Percentiles rank a stretch among this genome's conserved stretches.
These are phyloP conservation scores for Lycodopsis pacificus DNA, from an alignment of 2,797 vertebrate genomes.

Conservation along the genomic window DNA sequence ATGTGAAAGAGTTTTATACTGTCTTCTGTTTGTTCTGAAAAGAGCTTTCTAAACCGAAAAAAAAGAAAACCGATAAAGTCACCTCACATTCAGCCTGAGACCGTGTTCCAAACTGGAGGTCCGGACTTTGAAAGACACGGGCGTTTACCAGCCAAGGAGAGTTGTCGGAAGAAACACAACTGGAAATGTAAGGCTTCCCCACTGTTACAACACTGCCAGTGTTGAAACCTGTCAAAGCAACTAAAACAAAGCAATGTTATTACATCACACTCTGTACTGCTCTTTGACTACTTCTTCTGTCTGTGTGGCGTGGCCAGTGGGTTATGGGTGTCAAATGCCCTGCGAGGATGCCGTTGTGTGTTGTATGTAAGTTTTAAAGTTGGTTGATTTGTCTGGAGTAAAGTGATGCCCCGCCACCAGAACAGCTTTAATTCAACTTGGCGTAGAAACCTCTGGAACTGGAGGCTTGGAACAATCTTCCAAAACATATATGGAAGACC, in stretches of 20 bases:
- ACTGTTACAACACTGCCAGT: background rate
- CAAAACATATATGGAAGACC: background rate
- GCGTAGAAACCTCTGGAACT: background rate
- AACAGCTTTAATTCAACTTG: background rate
- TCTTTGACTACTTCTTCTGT: background rate
- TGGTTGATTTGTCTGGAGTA: background rate
- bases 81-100: background rate
- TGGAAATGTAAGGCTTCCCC: background rate
- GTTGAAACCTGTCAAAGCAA: background rate
- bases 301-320: background rate
- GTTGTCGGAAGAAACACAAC: background rate
- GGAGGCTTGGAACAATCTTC: background rate
- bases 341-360: background rate
- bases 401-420: no score
- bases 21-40: conserved; percentile 2
- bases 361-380: background rate
- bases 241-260: background rate
- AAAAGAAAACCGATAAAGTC: background rate
- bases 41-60: background rate
- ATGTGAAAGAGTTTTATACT: background rate
- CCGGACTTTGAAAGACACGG: background rate
- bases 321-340: background rate
- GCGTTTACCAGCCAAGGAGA: background rate
- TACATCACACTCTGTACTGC: background rate
- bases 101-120: background rate